phyloP scores from a whole-genome alignment of 2,888 invertebrate genomes.

The Hypena proboscidalis region DNA sequence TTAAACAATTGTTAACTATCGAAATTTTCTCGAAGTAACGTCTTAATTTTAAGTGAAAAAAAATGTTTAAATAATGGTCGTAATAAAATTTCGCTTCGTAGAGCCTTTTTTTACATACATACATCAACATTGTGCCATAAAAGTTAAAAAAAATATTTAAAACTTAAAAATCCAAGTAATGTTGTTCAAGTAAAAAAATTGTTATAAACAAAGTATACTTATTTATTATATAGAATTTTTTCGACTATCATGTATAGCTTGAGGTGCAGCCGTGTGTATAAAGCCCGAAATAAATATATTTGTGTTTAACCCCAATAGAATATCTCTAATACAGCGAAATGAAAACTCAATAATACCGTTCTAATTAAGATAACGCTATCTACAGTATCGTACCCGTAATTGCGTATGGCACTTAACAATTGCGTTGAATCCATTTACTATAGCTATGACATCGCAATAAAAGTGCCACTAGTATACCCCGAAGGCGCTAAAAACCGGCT shows the following conservation, averaged over 20 bases:
- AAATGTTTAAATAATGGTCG: no score
- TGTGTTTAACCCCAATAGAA: no score
- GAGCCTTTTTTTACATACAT: no score
- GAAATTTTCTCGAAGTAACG: no score
- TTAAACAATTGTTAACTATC: no score
- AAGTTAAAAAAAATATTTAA: not conserved
- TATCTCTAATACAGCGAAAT: not conserved
- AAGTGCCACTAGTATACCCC: constrained; percentile 12
- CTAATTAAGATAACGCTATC: constrained; percentile 16
- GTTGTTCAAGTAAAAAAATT: not conserved
- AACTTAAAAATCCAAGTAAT: not conserved
- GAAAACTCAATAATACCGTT: constrained; percentile 5
- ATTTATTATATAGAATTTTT: no score
- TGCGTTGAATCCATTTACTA: constrained; percentile 8
- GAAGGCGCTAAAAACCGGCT: constrained; percentile 10
- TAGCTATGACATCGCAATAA: constrained; percentile 15
- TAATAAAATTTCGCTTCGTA: no score
- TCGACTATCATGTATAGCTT: no score
- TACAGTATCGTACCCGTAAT: not conserved
- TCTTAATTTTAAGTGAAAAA: no score
- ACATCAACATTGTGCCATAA: no score
- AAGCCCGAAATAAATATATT: not conserved
- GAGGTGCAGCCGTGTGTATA: no score
- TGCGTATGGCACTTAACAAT: not conserved
- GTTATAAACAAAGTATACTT: not conserved